Percentiles rank a stretch among this genome's conserved stretches.
Evolutionary conservation across 2,888 invertebrate genomes (phyloP).

Genomic region (Drosophila bunnanda): DNA sequence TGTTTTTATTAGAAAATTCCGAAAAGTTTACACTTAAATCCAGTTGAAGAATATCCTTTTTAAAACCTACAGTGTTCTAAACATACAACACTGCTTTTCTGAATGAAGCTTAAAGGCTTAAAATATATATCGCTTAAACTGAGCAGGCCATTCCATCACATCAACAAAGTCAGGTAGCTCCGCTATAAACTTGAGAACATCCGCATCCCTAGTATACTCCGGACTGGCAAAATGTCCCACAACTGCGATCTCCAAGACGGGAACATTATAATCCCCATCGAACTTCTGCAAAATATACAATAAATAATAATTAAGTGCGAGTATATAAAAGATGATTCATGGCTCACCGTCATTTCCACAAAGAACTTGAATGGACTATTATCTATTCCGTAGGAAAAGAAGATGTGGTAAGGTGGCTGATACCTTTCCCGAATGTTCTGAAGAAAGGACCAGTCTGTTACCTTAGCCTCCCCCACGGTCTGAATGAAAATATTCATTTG

Average conservation of each 20-base stretch:
- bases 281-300: background rate
- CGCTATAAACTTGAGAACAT: conserved; percentile 84
- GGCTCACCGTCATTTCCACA: conserved; percentile 64
- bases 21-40: too few species aligned
- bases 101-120: conserved; percentile 34
- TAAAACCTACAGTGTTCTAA: background rate
- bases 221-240: conserved; percentile 85
- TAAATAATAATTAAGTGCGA: too few species aligned
- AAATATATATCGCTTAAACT: conserved; percentile 52
- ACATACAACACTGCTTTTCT: too few species aligned
- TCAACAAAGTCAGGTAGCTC: conserved; percentile 84
- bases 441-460: conserved; percentile 77
- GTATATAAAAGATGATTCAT: too few species aligned
- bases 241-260: conserved; percentile 84
- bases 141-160: conserved; percentile 19
- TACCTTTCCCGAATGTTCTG: conserved; percentile 53
- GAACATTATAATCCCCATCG: conserved; percentile 50
- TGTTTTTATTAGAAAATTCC: background rate
- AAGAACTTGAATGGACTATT: conserved; percentile 67
- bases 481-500: conserved; percentile 76
- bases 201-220: conserved; percentile 84
- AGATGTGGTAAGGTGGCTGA: conserved; percentile 71
- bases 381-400: conserved; percentile 66
- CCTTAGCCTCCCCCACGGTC: conserved; percentile 62
- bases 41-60: background rate